These are phyloP conservation scores for Tethya wilhelma DNA, from an alignment of 37 sponge, comb jelly and placozoan genomes.

Conservation along the genomic window DNA sequence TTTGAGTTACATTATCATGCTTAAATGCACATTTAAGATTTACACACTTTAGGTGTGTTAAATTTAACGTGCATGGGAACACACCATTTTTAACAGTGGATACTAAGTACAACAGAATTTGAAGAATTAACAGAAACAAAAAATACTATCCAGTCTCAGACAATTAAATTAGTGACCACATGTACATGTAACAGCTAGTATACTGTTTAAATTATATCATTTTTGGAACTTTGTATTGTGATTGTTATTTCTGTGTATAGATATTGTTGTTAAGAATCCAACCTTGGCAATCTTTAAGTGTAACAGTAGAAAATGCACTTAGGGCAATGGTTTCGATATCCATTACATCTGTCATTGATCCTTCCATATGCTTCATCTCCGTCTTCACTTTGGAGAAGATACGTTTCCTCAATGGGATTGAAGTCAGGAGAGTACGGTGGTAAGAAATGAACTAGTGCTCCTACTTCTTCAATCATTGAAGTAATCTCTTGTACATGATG, in stretches of 20 bases:
- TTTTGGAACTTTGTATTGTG: too few species aligned
- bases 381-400: slow-evolving; percentile 46
- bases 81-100: too few species aligned
- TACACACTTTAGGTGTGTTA: too few species aligned
- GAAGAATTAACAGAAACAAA: slow-evolving; percentile 27
- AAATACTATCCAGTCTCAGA: background rate
- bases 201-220: background rate
- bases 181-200: background rate
- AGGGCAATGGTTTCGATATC: slow-evolving; percentile 12
- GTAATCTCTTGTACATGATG: slow-evolving; percentile 27
- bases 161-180: background rate
- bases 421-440: slow-evolving; percentile 48
- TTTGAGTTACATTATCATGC: too few species aligned
- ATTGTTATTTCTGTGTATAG: background rate
- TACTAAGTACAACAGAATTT: background rate
- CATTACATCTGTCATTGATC: background rate
- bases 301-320: slow-evolving; percentile 23
- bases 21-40: too few species aligned
- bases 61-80: too few species aligned
- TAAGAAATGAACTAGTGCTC: slow-evolving; percentile 32
- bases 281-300: slow-evolving; percentile 28
- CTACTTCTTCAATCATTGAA: slow-evolving; percentile 28
- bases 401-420: slow-evolving; percentile 40
- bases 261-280: slow-evolving; percentile 17
- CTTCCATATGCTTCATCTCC: background rate